Evolutionary conservation across 1,140 invertebrate genomes (phyloP).

Genomic region (Bombus polaris): DNA sequence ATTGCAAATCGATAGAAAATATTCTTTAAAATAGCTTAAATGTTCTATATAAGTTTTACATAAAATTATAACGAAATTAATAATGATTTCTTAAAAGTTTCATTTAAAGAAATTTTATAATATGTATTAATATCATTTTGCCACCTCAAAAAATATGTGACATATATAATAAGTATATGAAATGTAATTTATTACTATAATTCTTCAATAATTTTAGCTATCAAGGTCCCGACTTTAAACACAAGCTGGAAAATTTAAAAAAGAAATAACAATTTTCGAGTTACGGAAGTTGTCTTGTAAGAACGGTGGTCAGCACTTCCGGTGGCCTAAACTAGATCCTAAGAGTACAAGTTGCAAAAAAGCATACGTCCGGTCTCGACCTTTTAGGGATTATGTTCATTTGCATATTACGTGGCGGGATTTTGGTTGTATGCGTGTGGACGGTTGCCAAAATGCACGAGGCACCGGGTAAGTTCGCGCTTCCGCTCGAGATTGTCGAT

Average conservation of each 20-base stretch:
- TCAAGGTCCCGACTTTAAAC: background rate
- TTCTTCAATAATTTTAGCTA: no score
- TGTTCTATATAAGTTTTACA: no score
- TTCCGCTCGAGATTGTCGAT: conserved; percentile 44
- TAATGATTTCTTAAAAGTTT: no score
- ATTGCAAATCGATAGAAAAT: no score
- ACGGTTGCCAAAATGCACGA: conserved; percentile 33
- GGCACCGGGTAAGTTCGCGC: conserved; percentile 17
- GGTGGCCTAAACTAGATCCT: background rate
- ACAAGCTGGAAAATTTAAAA: background rate
- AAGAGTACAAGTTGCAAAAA: background rate
- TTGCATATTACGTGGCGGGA: conserved; percentile 42
- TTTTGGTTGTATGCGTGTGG: conserved; percentile 6
- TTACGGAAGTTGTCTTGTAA: background rate
- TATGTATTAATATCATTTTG: no score
- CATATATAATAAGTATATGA: no score
- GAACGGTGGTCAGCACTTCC: conserved; percentile 6
- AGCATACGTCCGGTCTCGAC: conserved; percentile 7
- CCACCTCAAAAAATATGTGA: no score
- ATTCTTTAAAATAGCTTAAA: no score
- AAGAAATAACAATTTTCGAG: background rate
- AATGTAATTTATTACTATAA: no score
- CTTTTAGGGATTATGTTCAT: conserved; percentile 51
- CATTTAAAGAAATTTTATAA: no score
- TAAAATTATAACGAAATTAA: no score